phyloP scores from a whole-genome alignment of 1,140 invertebrate genomes.

The Drosophila varians region DNA sequence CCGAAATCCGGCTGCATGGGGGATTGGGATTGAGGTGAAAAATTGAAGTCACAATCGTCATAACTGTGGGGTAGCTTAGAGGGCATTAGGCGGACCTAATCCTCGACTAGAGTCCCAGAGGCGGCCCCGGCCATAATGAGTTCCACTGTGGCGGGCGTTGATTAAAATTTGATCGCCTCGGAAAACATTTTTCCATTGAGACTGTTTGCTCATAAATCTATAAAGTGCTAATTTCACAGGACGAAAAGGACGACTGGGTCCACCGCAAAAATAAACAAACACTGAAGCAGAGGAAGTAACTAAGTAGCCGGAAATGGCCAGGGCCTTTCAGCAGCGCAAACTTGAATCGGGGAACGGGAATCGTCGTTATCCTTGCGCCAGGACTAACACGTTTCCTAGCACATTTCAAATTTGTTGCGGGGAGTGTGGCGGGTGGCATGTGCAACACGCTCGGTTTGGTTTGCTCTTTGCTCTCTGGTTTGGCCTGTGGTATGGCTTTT shows the following conservation, averaged over 20 bases:
- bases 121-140: conserved; percentile 5
- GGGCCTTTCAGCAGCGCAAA: conserved; percentile 55
- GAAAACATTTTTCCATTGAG: conserved; percentile 21
- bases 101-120: conserved; percentile 6
- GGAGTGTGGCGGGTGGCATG: conserved; percentile 47
- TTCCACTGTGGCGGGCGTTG: conserved; percentile 12
- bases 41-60: neutral
- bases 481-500: conserved; percentile 2
- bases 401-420: conserved; percentile 33
- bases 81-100: conserved; percentile 35
- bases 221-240: conserved; percentile 63
- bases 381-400: conserved; percentile 38
- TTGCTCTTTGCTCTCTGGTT: conserved; percentile 17
- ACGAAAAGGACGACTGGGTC: conserved; percentile 3
- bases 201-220: conserved; percentile 55
- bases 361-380: conserved; percentile 13
- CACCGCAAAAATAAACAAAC: conserved; percentile 9
- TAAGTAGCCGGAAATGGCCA: conserved; percentile 65
- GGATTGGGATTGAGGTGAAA: conserved; percentile 5
- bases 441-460: conserved; percentile 57
- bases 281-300: conserved; percentile 18
- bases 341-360: conserved; percentile 40
- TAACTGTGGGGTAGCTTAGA: conserved; percentile 46
- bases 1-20: conserved; percentile 6
- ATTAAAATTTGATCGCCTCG: conserved; percentile 49